phyloP scores from a whole-genome alignment of 2,113 vertebrate genomes.

The Xiphias gladius region DNA sequence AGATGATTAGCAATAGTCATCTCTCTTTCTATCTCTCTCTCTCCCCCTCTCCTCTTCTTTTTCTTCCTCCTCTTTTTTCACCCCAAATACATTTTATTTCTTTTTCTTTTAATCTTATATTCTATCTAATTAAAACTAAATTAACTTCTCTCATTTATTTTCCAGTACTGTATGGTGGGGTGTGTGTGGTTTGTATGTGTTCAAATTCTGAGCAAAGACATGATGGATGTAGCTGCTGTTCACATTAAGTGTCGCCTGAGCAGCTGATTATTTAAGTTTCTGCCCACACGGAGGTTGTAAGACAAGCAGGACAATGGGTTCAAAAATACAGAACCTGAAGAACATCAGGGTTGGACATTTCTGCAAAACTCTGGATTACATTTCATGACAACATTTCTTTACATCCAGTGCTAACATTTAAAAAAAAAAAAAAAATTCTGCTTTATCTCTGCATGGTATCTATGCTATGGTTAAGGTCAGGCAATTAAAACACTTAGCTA shows the following conservation, averaged over 20 bases:
- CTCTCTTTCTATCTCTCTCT: background rate
- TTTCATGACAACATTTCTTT: too few relatives aligned
- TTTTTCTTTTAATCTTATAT: background rate
- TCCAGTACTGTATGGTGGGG: background rate
- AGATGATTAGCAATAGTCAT: background rate
- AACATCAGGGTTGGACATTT: background rate
- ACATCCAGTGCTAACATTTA: too few relatives aligned
- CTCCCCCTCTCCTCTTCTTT: conserved; percentile 6
- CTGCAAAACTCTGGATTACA: background rate
- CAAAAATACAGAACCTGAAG: background rate
- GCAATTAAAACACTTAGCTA: background rate
- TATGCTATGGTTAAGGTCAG: background rate
- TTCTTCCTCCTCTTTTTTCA: background rate
- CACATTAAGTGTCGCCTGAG: too few relatives aligned
- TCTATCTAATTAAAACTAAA: background rate
- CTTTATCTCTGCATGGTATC: background rate
- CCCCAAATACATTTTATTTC: too few relatives aligned
- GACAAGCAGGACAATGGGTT: background rate
- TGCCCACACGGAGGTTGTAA: background rate
- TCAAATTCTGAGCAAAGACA: too few relatives aligned
- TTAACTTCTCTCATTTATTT: background rate
- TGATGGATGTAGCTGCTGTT: too few relatives aligned
- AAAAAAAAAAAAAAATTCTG: too few relatives aligned
- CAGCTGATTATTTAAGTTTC: background rate
- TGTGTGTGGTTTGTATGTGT: background rate